A percentile compares a stretch with the other conserved stretches of the same genome.
Evolutionary conservation across 2,113 vertebrate genomes (phyloP).

Genomic region (Actenoides lindsayi): DNA sequence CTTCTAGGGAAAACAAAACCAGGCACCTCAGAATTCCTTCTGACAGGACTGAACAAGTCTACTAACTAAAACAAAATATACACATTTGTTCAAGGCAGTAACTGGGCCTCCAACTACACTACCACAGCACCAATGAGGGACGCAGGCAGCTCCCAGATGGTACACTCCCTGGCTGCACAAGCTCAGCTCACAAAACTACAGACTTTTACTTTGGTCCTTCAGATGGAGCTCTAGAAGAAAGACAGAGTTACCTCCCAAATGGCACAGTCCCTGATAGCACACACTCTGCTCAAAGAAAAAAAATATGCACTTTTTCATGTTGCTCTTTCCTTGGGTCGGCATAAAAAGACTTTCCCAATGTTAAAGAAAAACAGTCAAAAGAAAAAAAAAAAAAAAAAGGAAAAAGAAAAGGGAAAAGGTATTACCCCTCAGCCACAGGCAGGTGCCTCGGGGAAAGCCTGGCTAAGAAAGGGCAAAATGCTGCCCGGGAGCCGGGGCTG

Average conservation of each 20-base stretch:
- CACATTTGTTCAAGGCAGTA: background rate
- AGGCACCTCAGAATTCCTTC: background rate
- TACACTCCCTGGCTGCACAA: background rate
- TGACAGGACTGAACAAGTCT: background rate
- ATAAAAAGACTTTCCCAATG: background rate
- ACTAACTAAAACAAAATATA: background rate
- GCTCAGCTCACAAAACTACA: background rate
- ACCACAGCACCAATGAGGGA: accelerated
- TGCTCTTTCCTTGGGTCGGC: background rate
- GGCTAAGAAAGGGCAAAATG: background rate
- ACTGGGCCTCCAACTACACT: background rate
- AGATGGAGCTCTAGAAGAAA: background rate
- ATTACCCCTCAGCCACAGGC: too few species aligned
- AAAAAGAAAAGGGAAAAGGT: too few species aligned
- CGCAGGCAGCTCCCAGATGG: background rate
- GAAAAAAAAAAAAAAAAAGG: background rate
- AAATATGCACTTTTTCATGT: background rate
- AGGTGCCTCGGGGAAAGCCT: too few species aligned
- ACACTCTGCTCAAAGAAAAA: background rate
- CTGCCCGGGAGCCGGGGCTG: background rate
- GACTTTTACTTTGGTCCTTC: background rate
- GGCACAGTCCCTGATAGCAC: background rate
- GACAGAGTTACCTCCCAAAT: background rate
- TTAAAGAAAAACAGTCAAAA: background rate
- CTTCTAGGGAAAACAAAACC: background rate